Percentiles rank a stretch among this genome's conserved stretches.
Conservation (phyloP, 2,888 invertebrate species). For the Penaeus monodon region DNA sequence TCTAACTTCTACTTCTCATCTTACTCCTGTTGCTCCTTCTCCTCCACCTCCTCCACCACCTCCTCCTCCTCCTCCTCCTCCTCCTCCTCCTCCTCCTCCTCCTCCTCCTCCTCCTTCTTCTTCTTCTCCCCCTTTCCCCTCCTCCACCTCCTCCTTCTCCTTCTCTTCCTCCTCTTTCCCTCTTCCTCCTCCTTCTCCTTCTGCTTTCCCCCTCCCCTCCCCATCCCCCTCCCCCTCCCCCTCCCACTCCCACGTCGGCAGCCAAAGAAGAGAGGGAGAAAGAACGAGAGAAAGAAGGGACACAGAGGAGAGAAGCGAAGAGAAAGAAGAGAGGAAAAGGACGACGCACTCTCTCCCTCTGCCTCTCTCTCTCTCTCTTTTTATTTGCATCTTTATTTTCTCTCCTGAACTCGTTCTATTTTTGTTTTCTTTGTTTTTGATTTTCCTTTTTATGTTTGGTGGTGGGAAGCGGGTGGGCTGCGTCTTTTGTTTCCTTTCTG, state of each 20-base stretch:
- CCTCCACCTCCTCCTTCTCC: not conserved
- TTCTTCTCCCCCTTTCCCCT: not conserved
- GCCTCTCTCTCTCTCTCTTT: no score
- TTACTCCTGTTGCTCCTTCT: not conserved
- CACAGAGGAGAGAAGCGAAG: not conserved
- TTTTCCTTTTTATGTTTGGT: no score
- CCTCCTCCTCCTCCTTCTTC: no score
- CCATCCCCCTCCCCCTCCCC: not conserved
- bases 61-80: not conserved
- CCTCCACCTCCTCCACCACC: not conserved
- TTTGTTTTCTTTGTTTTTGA: no score
- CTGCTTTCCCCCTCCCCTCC: not conserved
- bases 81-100: no score
- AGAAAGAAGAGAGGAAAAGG: not conserved
- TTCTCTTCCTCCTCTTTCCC: not conserved
- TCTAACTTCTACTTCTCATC: no score
- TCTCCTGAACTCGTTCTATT: no score
- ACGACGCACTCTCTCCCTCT: no score
- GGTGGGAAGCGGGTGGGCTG: no score
- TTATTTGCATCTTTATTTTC: no score
- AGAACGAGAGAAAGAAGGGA: not conserved
- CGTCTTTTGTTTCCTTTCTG: no score
- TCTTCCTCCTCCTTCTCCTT: not conserved
- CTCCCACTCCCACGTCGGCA: not conserved
- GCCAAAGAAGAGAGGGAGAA: not conserved